Evolutionary conservation across 2,888 invertebrate species (phyloP), one percentile per base, ranked within the genome.

Genomic region (Thereva unica): DNA sequence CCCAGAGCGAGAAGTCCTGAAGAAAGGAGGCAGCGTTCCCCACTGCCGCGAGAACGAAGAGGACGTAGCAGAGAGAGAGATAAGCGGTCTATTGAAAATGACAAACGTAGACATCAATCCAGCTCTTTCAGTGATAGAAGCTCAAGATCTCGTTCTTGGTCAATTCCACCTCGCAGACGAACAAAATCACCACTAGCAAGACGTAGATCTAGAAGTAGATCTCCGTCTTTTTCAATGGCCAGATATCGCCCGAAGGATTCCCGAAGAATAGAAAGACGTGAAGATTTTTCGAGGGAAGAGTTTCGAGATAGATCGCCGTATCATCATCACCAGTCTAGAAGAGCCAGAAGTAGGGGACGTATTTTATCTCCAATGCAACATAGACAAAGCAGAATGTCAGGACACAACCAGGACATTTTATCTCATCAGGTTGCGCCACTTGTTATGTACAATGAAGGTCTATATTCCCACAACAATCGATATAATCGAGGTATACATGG

Each of bases 11-110:
- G 67, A 54, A 67, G 65, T 45, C 71, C 69, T 2, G 69, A 69
- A 41, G 71, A 72, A 52, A 72, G 70, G 69, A 75, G 77, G 3
- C 77, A 76, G 52, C 77, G 77, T 45, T 73, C 73, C 2, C 78
- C 79, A 7, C 73, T 75, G 0, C 75, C 75, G 55, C 76, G 73
- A 45, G 76, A 76, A 47, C 73, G 73, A 9, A 72, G 80, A 75
- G 74, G 78, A 76, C 65, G 81, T 77, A 71, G 75, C 75, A 56
- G 78, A 75, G 63, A 71, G 55, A 64, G 78, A 71, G 72, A 71
- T 23, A 72, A 71, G 66, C 67, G 71, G 50, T 64, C 66, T 1
- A n/a, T 49, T 37, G 67, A 67, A 12, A 68, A 68, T 35, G 68
- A 68, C 35, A 71, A 72, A 57, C 64, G 67, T 7, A 71, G 73